Conservation (phyloP, 2,113 vertebrate species). For the Tretioscincus oriximinensis region DNA sequence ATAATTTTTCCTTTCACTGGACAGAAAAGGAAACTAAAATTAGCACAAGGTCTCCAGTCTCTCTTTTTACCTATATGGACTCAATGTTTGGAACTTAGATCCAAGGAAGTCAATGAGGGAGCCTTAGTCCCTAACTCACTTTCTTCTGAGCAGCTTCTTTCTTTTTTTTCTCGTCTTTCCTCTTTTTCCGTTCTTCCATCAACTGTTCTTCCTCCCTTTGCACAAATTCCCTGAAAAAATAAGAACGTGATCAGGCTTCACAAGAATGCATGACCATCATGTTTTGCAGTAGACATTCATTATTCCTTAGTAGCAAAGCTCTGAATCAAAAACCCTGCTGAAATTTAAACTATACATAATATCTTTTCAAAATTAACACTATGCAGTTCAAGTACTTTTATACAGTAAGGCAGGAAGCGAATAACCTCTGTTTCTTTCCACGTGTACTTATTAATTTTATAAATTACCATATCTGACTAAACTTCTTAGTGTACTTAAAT, state of each 20-base stretch:
- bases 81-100: slow-evolving; percentile 9
- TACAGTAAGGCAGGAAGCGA: background rate
- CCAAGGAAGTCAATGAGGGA: too few species aligned
- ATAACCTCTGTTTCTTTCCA: background rate
- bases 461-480: background rate
- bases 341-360: too few species aligned
- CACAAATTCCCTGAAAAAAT: slow-evolving; percentile 58
- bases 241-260: background rate
- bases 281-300: slow-evolving; percentile 15
- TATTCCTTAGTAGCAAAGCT: slow-evolving; percentile 45
- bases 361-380: too few species aligned
- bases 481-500: background rate
- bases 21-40: background rate
- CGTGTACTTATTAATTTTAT: rapidly evolving
- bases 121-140: slow-evolving; percentile 67
- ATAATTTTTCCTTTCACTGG: background rate
- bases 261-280: background rate
- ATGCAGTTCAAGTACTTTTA: background rate
- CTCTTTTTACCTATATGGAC: slow-evolving; percentile 12
- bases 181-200: slow-evolving; percentile 93
- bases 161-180: slow-evolving; percentile 87
- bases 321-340: slow-evolving; percentile 46
- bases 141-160: slow-evolving; percentile 90
- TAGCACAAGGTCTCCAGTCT: background rate
- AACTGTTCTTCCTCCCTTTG: slow-evolving; percentile 89